A percentile compares a stretch with the other conserved stretches of the same genome.
These are phyloP conservation scores for Aselliscus stoliczkanus DNA, from an alignment of 2,797 vertebrate species.

Conservation along the genomic window DNA sequence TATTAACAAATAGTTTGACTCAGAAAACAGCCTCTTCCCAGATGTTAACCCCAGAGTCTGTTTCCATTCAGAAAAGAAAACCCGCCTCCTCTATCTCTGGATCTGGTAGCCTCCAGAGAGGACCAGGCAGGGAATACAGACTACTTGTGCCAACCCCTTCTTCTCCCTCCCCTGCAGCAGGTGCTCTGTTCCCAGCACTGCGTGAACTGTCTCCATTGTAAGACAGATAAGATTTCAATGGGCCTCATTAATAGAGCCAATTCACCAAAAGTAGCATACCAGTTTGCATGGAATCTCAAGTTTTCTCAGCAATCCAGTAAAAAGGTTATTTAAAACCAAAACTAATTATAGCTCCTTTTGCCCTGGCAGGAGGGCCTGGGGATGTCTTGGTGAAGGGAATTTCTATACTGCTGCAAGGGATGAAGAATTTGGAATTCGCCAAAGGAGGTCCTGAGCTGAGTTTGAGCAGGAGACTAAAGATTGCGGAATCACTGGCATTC, in stretches of 20 bases:
- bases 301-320: neutral
- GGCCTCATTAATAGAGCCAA: neutral
- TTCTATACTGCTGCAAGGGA: neutral
- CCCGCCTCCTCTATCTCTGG: neutral
- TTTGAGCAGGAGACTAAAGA: neutral
- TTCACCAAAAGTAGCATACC: neutral
- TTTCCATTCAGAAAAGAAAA: neutral
- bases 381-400: neutral
- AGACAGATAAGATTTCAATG: slow-evolving; percentile 2
- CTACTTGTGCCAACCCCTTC: neutral
- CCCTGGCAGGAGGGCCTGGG: neutral
- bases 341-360: neutral
- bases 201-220: neutral
- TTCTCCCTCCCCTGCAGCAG: neutral
- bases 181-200: neutral
- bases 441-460: neutral
- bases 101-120: neutral
- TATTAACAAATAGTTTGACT: neutral
- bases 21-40: neutral
- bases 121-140: neutral
- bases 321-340: neutral
- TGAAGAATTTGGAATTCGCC: neutral
- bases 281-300: neutral
- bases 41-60: neutral
- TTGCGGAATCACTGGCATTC: neutral